Conservation (phyloP, 1,140 invertebrate genomes). For the Scaptomyza graminum region DNA sequence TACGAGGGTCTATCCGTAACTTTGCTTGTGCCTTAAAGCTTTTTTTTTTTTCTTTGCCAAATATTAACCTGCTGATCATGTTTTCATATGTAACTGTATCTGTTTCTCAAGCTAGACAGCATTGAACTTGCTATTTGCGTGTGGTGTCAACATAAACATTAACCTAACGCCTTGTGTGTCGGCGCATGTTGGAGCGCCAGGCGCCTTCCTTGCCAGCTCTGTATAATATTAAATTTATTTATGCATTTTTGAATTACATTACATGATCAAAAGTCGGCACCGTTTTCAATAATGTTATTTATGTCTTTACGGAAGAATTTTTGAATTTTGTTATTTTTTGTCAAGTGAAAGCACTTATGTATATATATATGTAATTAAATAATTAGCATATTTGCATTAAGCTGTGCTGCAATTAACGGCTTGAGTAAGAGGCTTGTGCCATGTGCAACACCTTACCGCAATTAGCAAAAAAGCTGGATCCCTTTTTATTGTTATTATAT, state of each 20-base stretch:
- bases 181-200: slow-evolving; percentile 50
- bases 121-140: slow-evolving; percentile 37
- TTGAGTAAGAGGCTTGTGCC: slow-evolving; percentile 5
- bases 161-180: slow-evolving; percentile 48
- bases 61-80: not conserved
- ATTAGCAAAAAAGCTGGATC: slow-evolving; percentile 24
- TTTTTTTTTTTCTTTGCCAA: slow-evolving; percentile 1
- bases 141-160: slow-evolving; percentile 52
- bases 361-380: slow-evolving; percentile 20
- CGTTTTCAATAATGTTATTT: slow-evolving; percentile 31
- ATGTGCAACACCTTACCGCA: slow-evolving; percentile 13
- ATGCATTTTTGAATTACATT: slow-evolving; percentile 42
- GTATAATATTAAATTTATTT: slow-evolving; percentile 55
- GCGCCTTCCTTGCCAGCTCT: slow-evolving; percentile 67
- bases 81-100: not conserved
- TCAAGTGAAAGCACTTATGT: slow-evolving; percentile 32
- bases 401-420: not conserved
- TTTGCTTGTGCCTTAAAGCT: not conserved
- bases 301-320: slow-evolving; percentile 38
- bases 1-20: slow-evolving; percentile 4
- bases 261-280: slow-evolving; percentile 37
- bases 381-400: slow-evolving; percentile 25
- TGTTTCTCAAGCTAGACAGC: slow-evolving; percentile 9
- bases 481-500: slow-evolving; percentile 29
- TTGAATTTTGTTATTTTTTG: slow-evolving; percentile 1